phyloP scores from a whole-genome alignment of 2,113 vertebrate species.

The Megalops atlanticus region DNA sequence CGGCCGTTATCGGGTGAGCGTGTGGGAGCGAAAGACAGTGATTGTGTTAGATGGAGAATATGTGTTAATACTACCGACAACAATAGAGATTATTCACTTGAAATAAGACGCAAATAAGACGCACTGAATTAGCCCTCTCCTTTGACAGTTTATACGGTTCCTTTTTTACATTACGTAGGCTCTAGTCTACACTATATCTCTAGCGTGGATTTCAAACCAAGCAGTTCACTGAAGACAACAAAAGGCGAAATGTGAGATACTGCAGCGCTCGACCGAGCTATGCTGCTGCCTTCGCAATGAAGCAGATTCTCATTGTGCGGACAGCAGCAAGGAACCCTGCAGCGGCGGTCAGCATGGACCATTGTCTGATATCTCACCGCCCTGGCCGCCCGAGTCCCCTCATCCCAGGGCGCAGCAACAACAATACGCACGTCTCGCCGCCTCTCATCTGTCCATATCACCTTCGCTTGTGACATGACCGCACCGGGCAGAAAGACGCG shows the following conservation, averaged over 20 bases:
- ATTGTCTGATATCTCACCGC: conserved; percentile 13
- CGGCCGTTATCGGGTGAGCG: conserved; percentile 57
- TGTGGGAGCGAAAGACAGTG: background rate
- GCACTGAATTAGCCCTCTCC: background rate
- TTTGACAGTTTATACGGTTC: background rate
- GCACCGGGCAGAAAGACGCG: conserved; percentile 66
- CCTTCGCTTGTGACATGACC: conserved; percentile 72
- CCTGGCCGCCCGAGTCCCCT: conserved; percentile 36
- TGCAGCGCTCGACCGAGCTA: background rate
- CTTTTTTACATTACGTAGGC: background rate
- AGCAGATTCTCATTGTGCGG: background rate
- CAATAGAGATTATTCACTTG: no score
- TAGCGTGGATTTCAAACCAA: background rate
- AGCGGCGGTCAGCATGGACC: conserved; percentile 16
- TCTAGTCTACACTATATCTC: background rate
- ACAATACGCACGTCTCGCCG: conserved; percentile 52
- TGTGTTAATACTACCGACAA: no score
- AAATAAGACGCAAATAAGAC: background rate
- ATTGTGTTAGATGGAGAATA: conserved; percentile 6
- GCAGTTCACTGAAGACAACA: background rate
- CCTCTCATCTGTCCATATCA: conserved; percentile 56
- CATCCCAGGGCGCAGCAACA: conserved; percentile 48
- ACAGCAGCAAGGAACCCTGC: background rate
- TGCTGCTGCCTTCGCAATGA: background rate
- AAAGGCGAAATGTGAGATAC: conserved; percentile 3